Evolutionary conservation across 2,888 invertebrate species (phyloP).

Genomic region (Philaethria dido): DNA sequence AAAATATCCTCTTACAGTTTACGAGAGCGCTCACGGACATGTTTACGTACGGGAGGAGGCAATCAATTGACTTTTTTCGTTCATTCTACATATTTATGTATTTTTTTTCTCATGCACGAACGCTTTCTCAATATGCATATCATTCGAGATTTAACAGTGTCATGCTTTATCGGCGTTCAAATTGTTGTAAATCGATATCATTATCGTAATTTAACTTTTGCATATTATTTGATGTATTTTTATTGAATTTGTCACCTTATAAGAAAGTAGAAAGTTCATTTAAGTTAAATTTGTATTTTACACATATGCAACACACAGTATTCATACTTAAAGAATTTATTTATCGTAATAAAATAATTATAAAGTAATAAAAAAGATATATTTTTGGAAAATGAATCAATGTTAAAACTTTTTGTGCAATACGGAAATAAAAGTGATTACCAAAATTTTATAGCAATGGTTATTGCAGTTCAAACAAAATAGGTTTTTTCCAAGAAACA

Average conservation of each 20-base stretch:
- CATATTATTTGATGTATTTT: constrained; percentile 26
- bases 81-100: constrained; percentile 60
- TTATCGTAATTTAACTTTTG: constrained; percentile 37
- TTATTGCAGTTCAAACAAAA: too few relatives aligned
- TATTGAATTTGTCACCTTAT: constrained; percentile 34
- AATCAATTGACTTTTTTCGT: constrained; percentile 76
- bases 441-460: too few relatives aligned
- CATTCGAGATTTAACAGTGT: constrained; percentile 52
- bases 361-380: too few relatives aligned
- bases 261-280: constrained; percentile 18
- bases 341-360: too few relatives aligned
- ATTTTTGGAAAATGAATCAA: too few relatives aligned
- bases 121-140: constrained; percentile 63
- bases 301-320: too few relatives aligned
- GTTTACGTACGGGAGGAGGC: constrained; percentile 76
- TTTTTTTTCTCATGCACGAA: constrained; percentile 57
- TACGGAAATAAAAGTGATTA: too few relatives aligned
- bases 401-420: too few relatives aligned
- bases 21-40: constrained; percentile 78
- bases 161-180: constrained; percentile 49
- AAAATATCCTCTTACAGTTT: constrained; percentile 83
- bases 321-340: too few relatives aligned
- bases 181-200: constrained; percentile 46
- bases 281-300: constrained; percentile 24
- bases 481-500: too few relatives aligned